Percentiles rank a stretch among this genome's conserved stretches.
These are phyloP conservation scores for Cosmia trapezina DNA, from an alignment of 2,888 invertebrate genomes.

Conservation along the genomic window DNA sequence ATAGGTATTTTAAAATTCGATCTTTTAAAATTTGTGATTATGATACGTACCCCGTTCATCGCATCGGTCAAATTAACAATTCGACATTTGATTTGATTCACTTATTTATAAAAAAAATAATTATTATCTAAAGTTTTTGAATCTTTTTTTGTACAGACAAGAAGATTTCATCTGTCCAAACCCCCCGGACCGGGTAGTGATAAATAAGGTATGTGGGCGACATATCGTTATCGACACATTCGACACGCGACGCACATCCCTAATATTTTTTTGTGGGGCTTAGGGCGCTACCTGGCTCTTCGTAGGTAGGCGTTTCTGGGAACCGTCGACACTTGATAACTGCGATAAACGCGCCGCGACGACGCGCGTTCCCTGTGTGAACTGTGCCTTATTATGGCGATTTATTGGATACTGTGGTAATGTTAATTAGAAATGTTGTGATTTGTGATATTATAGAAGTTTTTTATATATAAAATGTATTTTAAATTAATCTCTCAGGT, in stretches of 20 bases:
- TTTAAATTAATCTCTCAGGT: too few relatives aligned
- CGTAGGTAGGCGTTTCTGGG: constrained; percentile 85
- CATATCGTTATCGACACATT: constrained; percentile 51
- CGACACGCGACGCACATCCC: constrained; percentile 57
- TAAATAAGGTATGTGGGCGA: neutral
- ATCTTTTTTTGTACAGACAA: neutral
- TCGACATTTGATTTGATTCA: too few relatives aligned
- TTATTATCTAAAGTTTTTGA: neutral
- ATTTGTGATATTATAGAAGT: neutral
- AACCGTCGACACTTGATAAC: constrained; percentile 79
- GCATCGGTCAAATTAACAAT: too few relatives aligned
- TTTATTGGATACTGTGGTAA: constrained; percentile 22
- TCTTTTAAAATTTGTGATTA: too few relatives aligned
- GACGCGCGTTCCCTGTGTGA: constrained; percentile 40
- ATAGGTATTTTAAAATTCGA: too few relatives aligned
- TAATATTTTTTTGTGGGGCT: constrained; percentile 69
- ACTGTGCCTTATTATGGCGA: constrained; percentile 32
- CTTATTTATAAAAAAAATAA: too few relatives aligned
- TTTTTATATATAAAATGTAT: too few relatives aligned
- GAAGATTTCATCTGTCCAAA: neutral
- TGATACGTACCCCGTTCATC: too few relatives aligned
- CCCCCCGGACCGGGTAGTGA: too few relatives aligned
- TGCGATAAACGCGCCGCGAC: constrained; percentile 60
- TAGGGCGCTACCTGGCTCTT: constrained; percentile 82
- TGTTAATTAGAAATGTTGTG: constrained; percentile 13